A percentile compares a stretch with the other conserved stretches of the same genome.
These are phyloP conservation scores for Drosophila prolongata DNA, from an alignment of 2,888 invertebrate species.

Conservation along the genomic window DNA sequence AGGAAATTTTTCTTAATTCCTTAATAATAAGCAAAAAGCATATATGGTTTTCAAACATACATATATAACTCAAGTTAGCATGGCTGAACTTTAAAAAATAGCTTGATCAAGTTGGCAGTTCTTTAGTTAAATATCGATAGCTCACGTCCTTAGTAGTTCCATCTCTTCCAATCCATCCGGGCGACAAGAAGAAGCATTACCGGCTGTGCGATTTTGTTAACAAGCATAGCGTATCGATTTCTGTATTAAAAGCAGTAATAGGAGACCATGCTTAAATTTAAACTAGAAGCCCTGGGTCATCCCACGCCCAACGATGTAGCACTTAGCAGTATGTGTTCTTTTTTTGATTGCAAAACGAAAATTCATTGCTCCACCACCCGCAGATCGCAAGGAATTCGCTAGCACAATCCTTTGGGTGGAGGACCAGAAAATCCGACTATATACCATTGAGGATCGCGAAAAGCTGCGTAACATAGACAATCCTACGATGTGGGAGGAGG, in stretches of 20 bases:
- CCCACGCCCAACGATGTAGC: slow-evolving; percentile 90
- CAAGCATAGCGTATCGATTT: slow-evolving; percentile 7
- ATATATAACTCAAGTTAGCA: too few relatives aligned
- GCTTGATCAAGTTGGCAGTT: background rate
- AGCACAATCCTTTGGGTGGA: slow-evolving; percentile 95
- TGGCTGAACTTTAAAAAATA: background rate
- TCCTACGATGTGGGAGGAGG: slow-evolving; percentile 88
- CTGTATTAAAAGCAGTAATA: slow-evolving; percentile 32
- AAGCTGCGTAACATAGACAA: slow-evolving; percentile 89
- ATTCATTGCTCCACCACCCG: background rate
- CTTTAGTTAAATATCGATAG: background rate
- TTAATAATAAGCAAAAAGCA: too few relatives aligned
- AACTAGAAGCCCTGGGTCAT: slow-evolving; percentile 91
- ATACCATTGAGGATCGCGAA: slow-evolving; percentile 92
- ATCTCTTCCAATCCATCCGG: slow-evolving; percentile 2
- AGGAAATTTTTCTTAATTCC: too few relatives aligned
- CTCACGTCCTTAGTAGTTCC: background rate
- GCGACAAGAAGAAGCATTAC: background rate
- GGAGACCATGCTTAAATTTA: slow-evolving; percentile 89
- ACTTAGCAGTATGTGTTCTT: slow-evolving; percentile 87
- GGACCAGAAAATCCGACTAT: slow-evolving; percentile 95
- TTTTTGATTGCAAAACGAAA: background rate
- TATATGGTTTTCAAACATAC: too few relatives aligned
- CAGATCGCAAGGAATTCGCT: slow-evolving; percentile 92
- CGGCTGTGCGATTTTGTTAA: slow-evolving; percentile 5